Base-by-base conservation (phyloP, 2,888 invertebrate genomes). In the Mactromeris polynyma region DNA sequence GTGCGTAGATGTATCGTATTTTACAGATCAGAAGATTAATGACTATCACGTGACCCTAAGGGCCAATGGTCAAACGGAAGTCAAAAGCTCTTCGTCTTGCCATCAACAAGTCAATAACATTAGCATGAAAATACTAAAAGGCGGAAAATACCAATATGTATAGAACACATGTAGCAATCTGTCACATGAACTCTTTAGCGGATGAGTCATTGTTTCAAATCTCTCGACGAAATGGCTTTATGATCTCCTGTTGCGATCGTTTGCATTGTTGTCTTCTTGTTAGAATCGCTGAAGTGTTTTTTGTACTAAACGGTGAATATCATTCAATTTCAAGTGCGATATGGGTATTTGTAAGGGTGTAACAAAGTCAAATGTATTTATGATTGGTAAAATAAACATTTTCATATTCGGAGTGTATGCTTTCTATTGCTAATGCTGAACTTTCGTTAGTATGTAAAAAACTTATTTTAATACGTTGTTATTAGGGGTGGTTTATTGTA, bases 1-100 rank as follows among this genome's bases (percentile, higher is more conserved):
- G 88, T 88, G 81, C 88, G 58, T 17, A 42, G 11, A 58, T 78
- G 81, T 85, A 89, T 89, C 89, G 69, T 86, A 42, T 89, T 89
- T 80, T n/a, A 21, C 19, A 80, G 86, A 86, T 86, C 26, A 33
- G 26, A 54, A 54, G 86, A 86, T 86, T 69, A 36, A 40, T 58
- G n/a, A 51, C 36, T 79, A 86, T 78, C 80, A 86, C 80, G 58
- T 82, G 89, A 83, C 85, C 89, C 78, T 73, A 83, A 82, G 38
- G 83, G 82, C 40, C 58, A 83, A 84, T 77, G 82, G 85, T 83
- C 89, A 83, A 83, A 87, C 78, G 84, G 84, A 84, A 84, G 84
- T 73, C 83, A 83, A 69, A 42, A 26, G 69, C 64, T 83, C 42
- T 58, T 73, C 11, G 69, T 33, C 14, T 73, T 46, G 40, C 64